Evolutionary conservation across 2,888 invertebrate genomes (phyloP), one percentile per base, ranked within the genome.

Genomic region (Colletes collaris): DNA sequence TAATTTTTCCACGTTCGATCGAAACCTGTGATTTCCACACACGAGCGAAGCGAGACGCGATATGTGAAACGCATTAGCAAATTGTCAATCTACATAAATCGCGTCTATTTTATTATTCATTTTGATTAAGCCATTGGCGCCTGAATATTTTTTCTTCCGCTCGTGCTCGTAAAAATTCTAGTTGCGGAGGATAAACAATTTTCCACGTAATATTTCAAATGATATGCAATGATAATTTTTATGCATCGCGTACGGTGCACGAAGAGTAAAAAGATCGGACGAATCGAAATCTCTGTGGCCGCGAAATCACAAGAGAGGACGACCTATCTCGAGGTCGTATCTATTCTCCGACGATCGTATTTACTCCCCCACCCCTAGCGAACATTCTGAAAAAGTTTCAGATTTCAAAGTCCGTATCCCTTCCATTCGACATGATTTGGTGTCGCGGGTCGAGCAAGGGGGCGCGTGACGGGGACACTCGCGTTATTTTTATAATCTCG

Each of bases 401-500:
- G 58, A 82, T 82, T 82, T 71, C 75, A 66, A 66, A 70, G 70
- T 35, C 68, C 71, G 80, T 84, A 84, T 78, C 73, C 72, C 71
- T 65, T 75, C 60, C 56, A 56, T 71, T 62, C 63, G 81, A 76
- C 83, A 62, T 81, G 85, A 85, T 85, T 81, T 83, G 85, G 67
- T 68, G 80, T 70, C 75, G 80, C 76, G 72, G 53, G 63, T 62
- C 19, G 62, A 44, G 3, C 55, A 37, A 5, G 62, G 67, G 76
- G 60, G 72, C 58, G 78, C 53, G 56, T 58, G 72, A 67, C 59
- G 74, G 72, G 63, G 75, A 76, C 82, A 55, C 52, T 53, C 77
- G 77, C 80, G 86, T 86, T 86, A 86, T 87, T 87, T 87, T 86
- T 86, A 84, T 76, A 83, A 83, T 84, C 83, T 74, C 84, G 76